These are phyloP conservation scores for Galeopsomyia nigrocyanea DNA, from an alignment of 2,888 invertebrate species.

Conservation along the genomic window DNA sequence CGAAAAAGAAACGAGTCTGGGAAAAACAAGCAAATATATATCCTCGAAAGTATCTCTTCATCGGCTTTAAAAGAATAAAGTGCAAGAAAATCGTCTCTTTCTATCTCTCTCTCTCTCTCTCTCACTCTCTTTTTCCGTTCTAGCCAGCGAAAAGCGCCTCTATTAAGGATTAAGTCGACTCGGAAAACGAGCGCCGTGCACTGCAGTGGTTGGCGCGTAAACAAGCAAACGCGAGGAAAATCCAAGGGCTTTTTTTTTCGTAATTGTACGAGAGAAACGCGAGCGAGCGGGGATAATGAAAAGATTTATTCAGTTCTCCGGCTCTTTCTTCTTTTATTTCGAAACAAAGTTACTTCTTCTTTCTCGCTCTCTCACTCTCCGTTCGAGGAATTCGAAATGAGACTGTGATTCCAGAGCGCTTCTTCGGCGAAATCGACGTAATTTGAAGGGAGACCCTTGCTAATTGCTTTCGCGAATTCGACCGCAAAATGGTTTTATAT, in stretches of 20 bases:
- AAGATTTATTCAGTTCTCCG: conserved; percentile 68
- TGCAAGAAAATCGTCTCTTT: conserved; percentile 25
- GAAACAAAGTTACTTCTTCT: not conserved
- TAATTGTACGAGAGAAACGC: conserved; percentile 41
- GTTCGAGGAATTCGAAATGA: conserved; percentile 67
- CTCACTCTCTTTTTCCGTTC: too few relatives aligned
- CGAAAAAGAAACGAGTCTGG: too few relatives aligned
- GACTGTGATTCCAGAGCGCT: conserved; percentile 44
- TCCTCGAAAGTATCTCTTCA: conserved; percentile 23
- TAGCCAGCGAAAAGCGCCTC: conserved; percentile 2
- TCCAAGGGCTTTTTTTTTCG: conserved; percentile 44
- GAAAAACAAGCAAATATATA: not conserved
- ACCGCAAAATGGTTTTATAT: not conserved
- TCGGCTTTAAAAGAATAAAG: conserved; percentile 18
- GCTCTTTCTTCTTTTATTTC: conserved; percentile 22
- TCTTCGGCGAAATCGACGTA: conserved; percentile 39
- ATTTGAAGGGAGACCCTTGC: conserved; percentile 31
- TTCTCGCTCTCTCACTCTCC: conserved; percentile 39
- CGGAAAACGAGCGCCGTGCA: conserved; percentile 17
- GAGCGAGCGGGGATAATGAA: conserved; percentile 66
- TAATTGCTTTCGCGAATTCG: conserved; percentile 45
- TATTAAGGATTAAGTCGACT: conserved; percentile 40
- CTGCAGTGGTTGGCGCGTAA: conserved; percentile 32
- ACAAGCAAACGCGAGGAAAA: conserved; percentile 48
- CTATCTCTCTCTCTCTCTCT: too few relatives aligned